Conservation (phyloP, 2,797 vertebrate species). For the Bryconaethiops microstoma region DNA sequence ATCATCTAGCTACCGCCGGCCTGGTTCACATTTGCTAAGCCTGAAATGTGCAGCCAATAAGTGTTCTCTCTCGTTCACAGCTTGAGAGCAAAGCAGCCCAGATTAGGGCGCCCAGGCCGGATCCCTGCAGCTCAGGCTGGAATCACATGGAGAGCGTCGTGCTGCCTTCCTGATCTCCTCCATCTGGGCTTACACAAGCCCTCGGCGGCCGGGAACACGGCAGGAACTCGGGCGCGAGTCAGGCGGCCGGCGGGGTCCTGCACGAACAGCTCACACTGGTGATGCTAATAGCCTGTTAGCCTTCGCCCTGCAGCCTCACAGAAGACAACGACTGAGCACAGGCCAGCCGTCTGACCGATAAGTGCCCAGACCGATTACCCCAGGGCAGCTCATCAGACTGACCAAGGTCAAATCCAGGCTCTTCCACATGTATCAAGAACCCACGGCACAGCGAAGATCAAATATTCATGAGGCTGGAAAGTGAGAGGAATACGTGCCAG, state of each 20-base stretch:
- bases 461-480: conserved; percentile 22
- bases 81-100: conserved; percentile 4
- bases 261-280: neutral
- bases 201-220: neutral
- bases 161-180: neutral
- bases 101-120: conserved; percentile 30
- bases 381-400: neutral
- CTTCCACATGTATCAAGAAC: neutral
- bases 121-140: conserved; percentile 23
- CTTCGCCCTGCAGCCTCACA: neutral
- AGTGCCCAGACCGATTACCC: neutral
- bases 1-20: conserved; percentile 16
- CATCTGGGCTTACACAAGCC: neutral
- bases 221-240: neutral
- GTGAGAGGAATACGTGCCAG: neutral
- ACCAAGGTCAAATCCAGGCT: neutral
- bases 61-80: conserved; percentile 25
- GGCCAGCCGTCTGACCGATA: neutral
- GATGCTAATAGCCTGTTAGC: neutral
- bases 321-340: neutral
- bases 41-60: conserved; percentile 31
- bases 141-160: conserved; percentile 8
- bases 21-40: conserved; percentile 28
- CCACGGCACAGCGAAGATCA: neutral
- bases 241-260: neutral